Base-by-base conservation (phyloP, 2,797 vertebrate species). In the Labroides dimidiatus region DNA sequence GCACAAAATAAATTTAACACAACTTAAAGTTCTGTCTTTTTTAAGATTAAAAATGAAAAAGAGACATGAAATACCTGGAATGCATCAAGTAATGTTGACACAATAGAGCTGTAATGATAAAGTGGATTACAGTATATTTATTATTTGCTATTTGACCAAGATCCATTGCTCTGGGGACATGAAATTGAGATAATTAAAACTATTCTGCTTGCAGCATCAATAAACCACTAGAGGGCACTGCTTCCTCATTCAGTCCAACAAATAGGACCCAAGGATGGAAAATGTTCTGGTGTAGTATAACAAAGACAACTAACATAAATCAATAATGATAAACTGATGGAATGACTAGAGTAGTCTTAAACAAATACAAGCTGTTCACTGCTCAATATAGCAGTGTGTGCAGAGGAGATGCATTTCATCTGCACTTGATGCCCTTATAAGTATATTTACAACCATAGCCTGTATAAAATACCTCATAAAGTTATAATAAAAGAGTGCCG, bases 201-300 rank as follows among this genome's bases (percentile, higher is more conserved):
- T 13, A 37, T 5, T 69, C 47, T 16, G 15, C 81, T 63, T 78
- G 62, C 20, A 51, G 21, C 54, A 71, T 51, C 16, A 54, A 37
- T 30, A 41, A 43, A 30, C 17, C 90, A 87, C 83, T 85, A 90
- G 91, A 84, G 79, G 89, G 88, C 65, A 44, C 75, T 86, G 66
- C 62, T 81, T 11, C 55, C 72, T 80, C 51, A 66, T 23, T 55
- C 53, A 65, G 57, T 19, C 6, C 21, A 33, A 7, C 42, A 59
- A 21, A 58, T 6, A 16, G 23, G n/a, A 37, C 14, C 36, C 6
- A 10, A 27, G 9, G 39, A 33, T 67, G 61, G 66, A 73, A 75
- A 64, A 48, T 65, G 53, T 63, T 60, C 33, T 49, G 4, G 43
- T 57, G 43, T 58, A 45, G 47, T 75, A 7, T 66, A 66, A 64